These are phyloP conservation scores for Polietes domitor DNA, from an alignment of 2,888 invertebrate genomes.

Conservation along the genomic window DNA sequence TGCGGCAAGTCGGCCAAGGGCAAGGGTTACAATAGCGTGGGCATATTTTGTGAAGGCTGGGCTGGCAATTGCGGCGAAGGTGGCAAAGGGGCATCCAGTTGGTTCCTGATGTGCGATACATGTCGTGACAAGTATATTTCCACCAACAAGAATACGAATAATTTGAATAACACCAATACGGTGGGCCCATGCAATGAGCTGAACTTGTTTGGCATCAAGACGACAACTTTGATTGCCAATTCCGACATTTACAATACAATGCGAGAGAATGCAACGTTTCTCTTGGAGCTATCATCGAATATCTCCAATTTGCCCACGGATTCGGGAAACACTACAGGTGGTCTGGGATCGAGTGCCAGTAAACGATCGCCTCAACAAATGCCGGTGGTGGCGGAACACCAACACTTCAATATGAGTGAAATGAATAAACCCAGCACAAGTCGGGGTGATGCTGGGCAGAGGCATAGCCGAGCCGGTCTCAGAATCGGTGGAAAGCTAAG, in stretches of 20 bases:
- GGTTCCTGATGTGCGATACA: slow-evolving; percentile 95
- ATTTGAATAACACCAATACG: slow-evolving; percentile 78
- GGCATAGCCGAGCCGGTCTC: slow-evolving; percentile 77
- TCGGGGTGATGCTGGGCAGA: slow-evolving; percentile 76
- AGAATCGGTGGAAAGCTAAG: slow-evolving; percentile 73
- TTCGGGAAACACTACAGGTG: slow-evolving; percentile 13
- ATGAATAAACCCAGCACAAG: slow-evolving; percentile 80
- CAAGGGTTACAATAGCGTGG: slow-evolving; percentile 95
- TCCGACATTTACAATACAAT: slow-evolving; percentile 84
- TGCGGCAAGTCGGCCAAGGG: slow-evolving; percentile 93
- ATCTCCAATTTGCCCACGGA: slow-evolving; percentile 71
- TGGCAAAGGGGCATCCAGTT: slow-evolving; percentile 89
- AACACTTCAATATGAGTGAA: slow-evolving; percentile 76
- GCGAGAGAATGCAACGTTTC: slow-evolving; percentile 96
- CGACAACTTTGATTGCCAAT: slow-evolving; percentile 78
- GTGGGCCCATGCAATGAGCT: slow-evolving; percentile 75
- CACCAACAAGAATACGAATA: slow-evolving; percentile 78
- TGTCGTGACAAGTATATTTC: slow-evolving; percentile 89
- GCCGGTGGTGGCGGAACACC: slow-evolving; percentile 80
- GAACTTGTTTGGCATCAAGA: slow-evolving; percentile 80
- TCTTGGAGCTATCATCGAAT: slow-evolving; percentile 93
- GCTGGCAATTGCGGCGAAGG: slow-evolving; percentile 94
- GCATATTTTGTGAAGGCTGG: slow-evolving; percentile 93
- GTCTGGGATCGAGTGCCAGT: slow-evolving; percentile 7
- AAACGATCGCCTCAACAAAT: slow-evolving; percentile 79